Base-by-base conservation (phyloP, 2,888 invertebrate species). In the Onthophagus sagittarius region DNA sequence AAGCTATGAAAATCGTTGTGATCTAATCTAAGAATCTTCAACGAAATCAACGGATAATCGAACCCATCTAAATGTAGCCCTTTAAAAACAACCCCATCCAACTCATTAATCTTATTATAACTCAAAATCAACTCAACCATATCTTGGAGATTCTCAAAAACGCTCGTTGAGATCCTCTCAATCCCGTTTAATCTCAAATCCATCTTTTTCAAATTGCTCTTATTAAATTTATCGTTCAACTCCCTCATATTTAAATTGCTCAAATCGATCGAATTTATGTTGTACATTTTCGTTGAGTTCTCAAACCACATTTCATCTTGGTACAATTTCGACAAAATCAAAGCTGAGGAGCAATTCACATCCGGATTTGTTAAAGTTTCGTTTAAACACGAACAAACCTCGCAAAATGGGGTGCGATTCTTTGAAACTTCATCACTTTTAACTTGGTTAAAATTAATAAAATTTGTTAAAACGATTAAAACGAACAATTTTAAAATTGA, bases 1-100 rank as follows among this genome's bases (percentile, higher is more conserved):
- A 95, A 83, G 0, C 90, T 89, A 78, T 93, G 92, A 0, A 95
- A 83, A 15, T 88, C 86, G 82, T 96, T 96, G 81, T 90, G 83
- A 0, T 91, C 91, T 75, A 96, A 84, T 80, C 90, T 88, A 14
- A 94, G 84, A 4, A 86, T 86, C 65, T 86, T 86, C 81, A 94
- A 84, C 0, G 88, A 84, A 15, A 82, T 83, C 15, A 93, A 83
- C 0, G 93, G 92, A 76, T 90, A 87, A 77, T 88, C 90, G 69
- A 87, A 86, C 23, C 88, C 88, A 0, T 89, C 87, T 7, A 88
- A 81, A 79, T 88, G 91, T 15, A 83, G 81, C 69, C 92, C 92
- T 87, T 90, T 88, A 81, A 95, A 94, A 7, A 90, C 88, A 72
- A 91, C 87, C 0, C 92, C 92, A 75, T 84, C 85, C 1, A 95